phyloP scores from a whole-genome alignment of 2,888 invertebrate species.

The Leptopilina syphax region DNA sequence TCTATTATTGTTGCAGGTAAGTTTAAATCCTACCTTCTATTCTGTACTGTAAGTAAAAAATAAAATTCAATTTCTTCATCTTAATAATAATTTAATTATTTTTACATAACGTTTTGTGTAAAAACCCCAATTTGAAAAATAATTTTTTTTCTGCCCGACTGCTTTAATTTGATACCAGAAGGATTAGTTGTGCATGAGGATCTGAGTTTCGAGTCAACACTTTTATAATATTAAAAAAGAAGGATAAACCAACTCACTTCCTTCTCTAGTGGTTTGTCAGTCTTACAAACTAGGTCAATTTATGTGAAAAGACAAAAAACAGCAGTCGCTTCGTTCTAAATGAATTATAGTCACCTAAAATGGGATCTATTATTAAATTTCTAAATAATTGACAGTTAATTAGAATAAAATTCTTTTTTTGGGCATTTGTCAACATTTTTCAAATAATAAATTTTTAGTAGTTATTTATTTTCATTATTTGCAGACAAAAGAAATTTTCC shows the following conservation, averaged over 20 bases:
- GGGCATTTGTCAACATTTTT: no score
- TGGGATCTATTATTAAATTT: no score
- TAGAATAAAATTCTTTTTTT: no score
- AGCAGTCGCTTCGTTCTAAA: background rate
- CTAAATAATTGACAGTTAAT: background rate
- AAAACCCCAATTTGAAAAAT: no score
- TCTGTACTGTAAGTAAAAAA: background rate
- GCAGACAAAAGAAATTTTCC: no score
- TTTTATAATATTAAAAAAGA: background rate
- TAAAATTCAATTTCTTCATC: no score
- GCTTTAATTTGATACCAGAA: no score
- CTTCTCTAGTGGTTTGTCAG: slow-evolving; percentile 2
- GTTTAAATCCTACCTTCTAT: background rate
- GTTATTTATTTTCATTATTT: no score
- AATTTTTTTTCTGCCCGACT: background rate
- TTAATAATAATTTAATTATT: no score
- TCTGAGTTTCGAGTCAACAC: background rate
- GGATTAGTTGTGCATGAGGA: background rate
- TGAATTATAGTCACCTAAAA: background rate
- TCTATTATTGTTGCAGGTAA: background rate
- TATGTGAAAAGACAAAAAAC: background rate
- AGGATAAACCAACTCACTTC: no score
- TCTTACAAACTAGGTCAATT: background rate
- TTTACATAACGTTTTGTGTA: no score
- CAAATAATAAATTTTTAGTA: no score